phyloP scores from a whole-genome alignment of 2,888 invertebrate species.

The Lepidochitona cinerea region DNA sequence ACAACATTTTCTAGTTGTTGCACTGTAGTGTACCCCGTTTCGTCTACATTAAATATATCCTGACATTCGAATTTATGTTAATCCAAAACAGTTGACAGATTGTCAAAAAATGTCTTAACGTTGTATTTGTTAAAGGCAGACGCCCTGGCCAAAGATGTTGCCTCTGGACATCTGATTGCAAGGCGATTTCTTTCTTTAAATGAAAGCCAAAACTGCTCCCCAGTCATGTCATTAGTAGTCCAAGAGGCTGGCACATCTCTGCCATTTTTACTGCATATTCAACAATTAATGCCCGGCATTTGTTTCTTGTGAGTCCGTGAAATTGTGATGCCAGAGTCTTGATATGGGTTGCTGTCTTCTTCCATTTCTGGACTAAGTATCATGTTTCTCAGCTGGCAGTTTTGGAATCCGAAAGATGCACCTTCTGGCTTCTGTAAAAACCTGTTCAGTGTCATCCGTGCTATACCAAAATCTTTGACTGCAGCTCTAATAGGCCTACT shows the following conservation, averaged over 20 bases:
- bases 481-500: not conserved
- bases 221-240: not conserved
- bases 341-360: not conserved
- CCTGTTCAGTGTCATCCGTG: not conserved
- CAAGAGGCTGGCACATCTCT: not conserved
- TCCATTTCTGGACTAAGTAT: not conserved
- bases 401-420: not conserved
- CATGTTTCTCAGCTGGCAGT: not conserved
- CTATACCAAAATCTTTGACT: not conserved
- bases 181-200: slow-evolving; percentile 7
- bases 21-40: slow-evolving; percentile 6
- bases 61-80: not conserved
- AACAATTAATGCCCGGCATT: not conserved
- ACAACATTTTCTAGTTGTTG: slow-evolving; percentile 8
- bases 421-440: not conserved
- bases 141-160: slow-evolving; percentile 13
- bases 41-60: slow-evolving; percentile 9
- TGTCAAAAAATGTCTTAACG: slow-evolving; percentile 13
- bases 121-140: slow-evolving; percentile 10
- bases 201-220: not conserved
- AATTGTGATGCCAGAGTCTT: not conserved
- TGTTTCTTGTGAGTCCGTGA: slow-evolving; percentile 7
- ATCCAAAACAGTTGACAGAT: slow-evolving; percentile 11
- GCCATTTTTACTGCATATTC: not conserved
- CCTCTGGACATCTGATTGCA: slow-evolving; percentile 10